Base-by-base conservation (phyloP, 2,888 invertebrate species). In the Parasteatoda lunata region DNA sequence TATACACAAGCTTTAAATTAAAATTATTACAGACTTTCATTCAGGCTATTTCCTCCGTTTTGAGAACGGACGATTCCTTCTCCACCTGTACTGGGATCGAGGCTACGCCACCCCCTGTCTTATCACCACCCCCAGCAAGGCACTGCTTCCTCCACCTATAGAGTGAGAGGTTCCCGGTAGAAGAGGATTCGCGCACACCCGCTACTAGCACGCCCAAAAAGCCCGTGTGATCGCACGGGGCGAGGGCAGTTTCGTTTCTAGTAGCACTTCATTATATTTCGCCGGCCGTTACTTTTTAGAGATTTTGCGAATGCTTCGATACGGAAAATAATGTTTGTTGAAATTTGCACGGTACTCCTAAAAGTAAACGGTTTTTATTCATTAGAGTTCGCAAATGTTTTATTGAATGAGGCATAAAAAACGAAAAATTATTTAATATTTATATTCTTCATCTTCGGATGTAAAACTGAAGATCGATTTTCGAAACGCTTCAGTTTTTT, bases 11-110 rank as follows among this genome's bases (percentile, higher is more conserved):
- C 9, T 9, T 59, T 59, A 59, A 59, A 59, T 13, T 59, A 9
- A n/a, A 59, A 59, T 59, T 59, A n/a, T 59, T 30, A n/a, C n/a
- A 59, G 59, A 59, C 59, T 59, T 59, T 59, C n/a, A 9, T 59
- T 59, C 59, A 59, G 59, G n/a, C 59, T 7, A 59, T 13, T 59
- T n/a, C n/a, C n/a, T n/a, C 59, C 5, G n/a, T 3, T 59, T 9
- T 59, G 59, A 59, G 59, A 59, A 59, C 77, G 78, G 66, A 68
- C 73, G 68, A 78, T 85, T 85, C 70, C 75, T 81, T 49, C 75
- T 81, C 81, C 80, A 85, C 85, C 85, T 85, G 85, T 75, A 85
- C 85, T 77, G 84, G 84, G 78, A 84, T 79, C 79, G 84, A 84
- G 78, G 75, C 84, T 84, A 69, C 78, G 49, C 59, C 76, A 70